A percentile compares a stretch with the other conserved stretches of the same genome.
Conservation (phyloP, 1,140 invertebrate genomes). For the Pemphigus obesinymphae region DNA sequence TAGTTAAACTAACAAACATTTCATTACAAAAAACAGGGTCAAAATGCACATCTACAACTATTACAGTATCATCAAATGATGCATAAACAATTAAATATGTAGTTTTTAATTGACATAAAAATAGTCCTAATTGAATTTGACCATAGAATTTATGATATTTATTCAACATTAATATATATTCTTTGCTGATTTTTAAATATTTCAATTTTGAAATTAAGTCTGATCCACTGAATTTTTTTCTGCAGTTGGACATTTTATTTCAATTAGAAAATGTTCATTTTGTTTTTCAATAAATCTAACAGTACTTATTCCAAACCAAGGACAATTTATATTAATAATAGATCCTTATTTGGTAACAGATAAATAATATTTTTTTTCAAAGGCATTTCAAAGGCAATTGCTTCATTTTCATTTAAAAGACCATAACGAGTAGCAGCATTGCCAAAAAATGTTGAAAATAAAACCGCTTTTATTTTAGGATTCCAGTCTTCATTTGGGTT, state of each 20-base stretch:
- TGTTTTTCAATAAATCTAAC: background rate
- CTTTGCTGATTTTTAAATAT: background rate
- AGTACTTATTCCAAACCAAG: background rate
- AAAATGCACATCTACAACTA: background rate
- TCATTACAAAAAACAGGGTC: background rate
- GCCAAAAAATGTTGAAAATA: background rate
- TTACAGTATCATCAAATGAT: background rate
- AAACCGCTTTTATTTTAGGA: background rate
- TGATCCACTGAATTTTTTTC: background rate
- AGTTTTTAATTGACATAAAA: no score
- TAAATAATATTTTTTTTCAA: background rate
- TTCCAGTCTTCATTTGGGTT: background rate
- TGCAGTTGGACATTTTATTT: background rate
- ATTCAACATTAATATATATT: background rate
- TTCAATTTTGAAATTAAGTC: background rate
- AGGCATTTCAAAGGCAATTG: background rate
- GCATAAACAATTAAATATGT: background rate
- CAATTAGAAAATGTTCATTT: background rate
- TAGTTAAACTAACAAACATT: no score
- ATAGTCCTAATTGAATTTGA: no score
- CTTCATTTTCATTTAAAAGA: background rate
- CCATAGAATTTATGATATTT: no score
- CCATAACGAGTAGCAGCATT: background rate
- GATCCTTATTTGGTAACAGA: background rate
- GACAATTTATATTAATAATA: background rate